Evolutionary conservation across 2,113 vertebrate genomes (phyloP), one percentile per base, ranked within the genome.

Genomic region (Thunnus thynnus): DNA sequence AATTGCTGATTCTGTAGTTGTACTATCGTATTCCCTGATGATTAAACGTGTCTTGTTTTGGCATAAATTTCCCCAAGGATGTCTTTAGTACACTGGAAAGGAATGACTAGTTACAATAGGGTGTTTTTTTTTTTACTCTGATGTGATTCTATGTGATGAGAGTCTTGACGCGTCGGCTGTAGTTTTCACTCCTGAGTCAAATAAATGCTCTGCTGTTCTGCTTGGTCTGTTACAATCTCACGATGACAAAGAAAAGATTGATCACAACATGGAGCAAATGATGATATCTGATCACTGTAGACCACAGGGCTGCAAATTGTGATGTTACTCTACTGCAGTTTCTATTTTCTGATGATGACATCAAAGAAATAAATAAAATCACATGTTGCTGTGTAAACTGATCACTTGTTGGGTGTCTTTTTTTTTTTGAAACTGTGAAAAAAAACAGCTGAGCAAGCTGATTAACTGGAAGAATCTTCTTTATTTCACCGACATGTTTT

Each of bases 381-480:
- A 77, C 65, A 65, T 83, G 76, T 90, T 88, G 82, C 92, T 88
- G 87, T 90, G 88, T 88, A 83, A 84, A 77, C 72, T 80, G 47
- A 66, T 72, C 46, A 32, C 46, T 13, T 65, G 56, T 13, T 55
- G 36, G 8, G 36, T 41, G 36, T 41, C 17, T 13, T 67, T 11
- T 54, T 13, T 67, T 11, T 54, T 20, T 81, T 71, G 32, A 11
- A 30, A 56, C 8, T 36, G 32, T 0, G 1, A 41, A 41, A 41
- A 41, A 41, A 41, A 41, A 41, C 36, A 41, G 7, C 36, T 41
- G 6, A 41, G 36, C 7, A 41, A 41, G 36, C 36, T 41, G 36
- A 41, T 2, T 41, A 41, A 41, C 7, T 41, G 6, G 36, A 41
- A 41, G 36, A 41, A 41, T 41, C 5, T 5, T 41, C 36, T 41